A percentile compares a stretch with the other conserved stretches of the same genome.
phyloP scores from a whole-genome alignment of 1,140 invertebrate genomes.

The Goniozus legneri region DNA sequence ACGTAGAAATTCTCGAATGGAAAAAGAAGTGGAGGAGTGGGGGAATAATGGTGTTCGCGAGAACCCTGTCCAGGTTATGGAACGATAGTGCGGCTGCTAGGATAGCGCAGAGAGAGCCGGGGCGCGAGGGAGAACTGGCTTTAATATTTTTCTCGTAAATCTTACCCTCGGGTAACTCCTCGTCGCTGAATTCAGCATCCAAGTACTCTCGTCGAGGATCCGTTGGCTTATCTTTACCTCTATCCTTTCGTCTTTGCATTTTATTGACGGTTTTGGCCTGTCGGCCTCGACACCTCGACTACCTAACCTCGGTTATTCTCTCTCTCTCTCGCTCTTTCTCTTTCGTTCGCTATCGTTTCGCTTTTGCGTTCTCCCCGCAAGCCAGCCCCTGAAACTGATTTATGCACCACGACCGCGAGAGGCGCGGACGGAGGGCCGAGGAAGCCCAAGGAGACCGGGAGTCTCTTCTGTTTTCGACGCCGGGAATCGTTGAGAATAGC shows the following conservation, averaged over 20 bases:
- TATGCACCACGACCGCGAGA: too few relatives aligned
- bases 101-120: background rate
- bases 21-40: background rate
- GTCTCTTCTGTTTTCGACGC: too few relatives aligned
- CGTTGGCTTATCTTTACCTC: constrained; percentile 34
- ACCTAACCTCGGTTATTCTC: background rate
- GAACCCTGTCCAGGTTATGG: background rate
- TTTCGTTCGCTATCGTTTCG: background rate
- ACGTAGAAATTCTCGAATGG: too few relatives aligned
- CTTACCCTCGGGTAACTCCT: constrained; percentile 35
- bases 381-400: too few relatives aligned
- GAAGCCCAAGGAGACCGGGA: background rate
- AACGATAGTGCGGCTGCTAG: background rate
- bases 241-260: constrained; percentile 39
- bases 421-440: background rate
- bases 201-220: constrained; percentile 43
- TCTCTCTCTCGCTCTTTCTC: background rate
- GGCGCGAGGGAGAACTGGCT: too few relatives aligned
- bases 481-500: too few relatives aligned
- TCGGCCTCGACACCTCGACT: constrained; percentile 20
- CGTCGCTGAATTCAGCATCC: constrained; percentile 44
- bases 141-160: constrained; percentile 43
- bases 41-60: constrained; percentile 5
- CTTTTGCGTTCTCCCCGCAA: too few relatives aligned
- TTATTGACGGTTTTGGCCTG: constrained; percentile 31